Evolutionary conservation across 2,113 vertebrate genomes (phyloP).

Genomic region (Tamias sibiricus): DNA sequence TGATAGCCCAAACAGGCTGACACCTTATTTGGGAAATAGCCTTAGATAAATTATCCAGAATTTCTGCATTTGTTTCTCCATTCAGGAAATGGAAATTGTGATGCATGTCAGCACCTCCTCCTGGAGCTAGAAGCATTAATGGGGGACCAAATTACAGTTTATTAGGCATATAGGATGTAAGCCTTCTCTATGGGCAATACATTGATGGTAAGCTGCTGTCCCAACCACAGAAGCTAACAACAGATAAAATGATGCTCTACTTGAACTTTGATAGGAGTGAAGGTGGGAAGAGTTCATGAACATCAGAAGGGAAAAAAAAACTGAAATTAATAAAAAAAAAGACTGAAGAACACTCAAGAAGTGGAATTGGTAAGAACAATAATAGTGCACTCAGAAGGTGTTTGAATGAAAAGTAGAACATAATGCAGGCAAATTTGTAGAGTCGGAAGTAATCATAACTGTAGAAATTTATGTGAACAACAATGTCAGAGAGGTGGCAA

Average conservation of each 20-base stretch:
- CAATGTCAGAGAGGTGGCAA: neutral
- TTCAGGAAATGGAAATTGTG: neutral
- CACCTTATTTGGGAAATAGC: neutral
- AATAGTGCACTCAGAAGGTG: neutral
- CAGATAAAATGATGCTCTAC: neutral
- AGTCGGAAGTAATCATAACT: neutral
- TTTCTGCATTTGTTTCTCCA: neutral
- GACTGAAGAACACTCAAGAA: neutral
- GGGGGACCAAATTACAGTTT: neutral
- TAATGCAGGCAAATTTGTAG: neutral
- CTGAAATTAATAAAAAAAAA: neutral
- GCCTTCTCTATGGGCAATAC: neutral
- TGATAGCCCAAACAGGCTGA: neutral
- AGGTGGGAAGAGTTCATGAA: neutral
- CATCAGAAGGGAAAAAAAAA: slow-evolving; percentile 29
- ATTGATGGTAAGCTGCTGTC: neutral
- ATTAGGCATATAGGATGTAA: neutral
- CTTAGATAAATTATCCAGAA: slow-evolving; percentile 17
- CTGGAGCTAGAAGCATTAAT: neutral
- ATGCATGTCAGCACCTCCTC: neutral
- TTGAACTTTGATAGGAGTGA: slow-evolving; percentile 14
- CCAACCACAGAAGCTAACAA: neutral
- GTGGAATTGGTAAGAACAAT: slow-evolving; percentile 24
- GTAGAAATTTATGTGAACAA: neutral
- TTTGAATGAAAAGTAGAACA: neutral